Evolutionary conservation across 2,797 vertebrate species (phyloP).

Genomic region (Botia kubotai): DNA sequence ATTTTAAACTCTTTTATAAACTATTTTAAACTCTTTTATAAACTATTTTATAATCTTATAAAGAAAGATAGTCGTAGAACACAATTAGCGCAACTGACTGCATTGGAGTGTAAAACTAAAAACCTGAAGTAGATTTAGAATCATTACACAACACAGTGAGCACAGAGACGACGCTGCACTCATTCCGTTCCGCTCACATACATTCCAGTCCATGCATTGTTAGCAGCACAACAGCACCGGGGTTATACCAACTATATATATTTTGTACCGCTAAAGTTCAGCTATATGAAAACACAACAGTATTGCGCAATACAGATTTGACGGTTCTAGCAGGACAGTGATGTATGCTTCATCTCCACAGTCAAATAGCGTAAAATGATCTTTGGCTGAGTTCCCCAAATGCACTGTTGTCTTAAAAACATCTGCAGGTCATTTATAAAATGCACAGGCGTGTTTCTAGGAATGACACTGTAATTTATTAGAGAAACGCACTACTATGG

Average conservation of each 20-base stretch:
- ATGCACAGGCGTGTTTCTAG: not conserved
- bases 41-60: no score
- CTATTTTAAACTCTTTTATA: no score
- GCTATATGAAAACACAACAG: not conserved
- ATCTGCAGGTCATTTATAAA: not conserved
- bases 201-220: not conserved
- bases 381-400: not conserved
- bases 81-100: no score
- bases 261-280: not conserved
- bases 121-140: no score
- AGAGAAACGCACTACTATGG: not conserved
- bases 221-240: not conserved
- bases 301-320: conserved; percentile 6
- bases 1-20: no score
- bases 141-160: no score
- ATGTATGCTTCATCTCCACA: conserved; percentile 2
- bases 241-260: not conserved
- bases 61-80: no score
- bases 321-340: not conserved
- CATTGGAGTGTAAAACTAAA: no score
- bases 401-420: not conserved
- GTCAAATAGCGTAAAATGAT: not conserved
- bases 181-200: not conserved
- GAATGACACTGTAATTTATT: not conserved
- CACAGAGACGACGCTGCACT: no score